Percentiles rank a stretch among this genome's conserved stretches.
phyloP scores from a whole-genome alignment of 2,113 vertebrate genomes.

The Hyla sarda region DNA sequence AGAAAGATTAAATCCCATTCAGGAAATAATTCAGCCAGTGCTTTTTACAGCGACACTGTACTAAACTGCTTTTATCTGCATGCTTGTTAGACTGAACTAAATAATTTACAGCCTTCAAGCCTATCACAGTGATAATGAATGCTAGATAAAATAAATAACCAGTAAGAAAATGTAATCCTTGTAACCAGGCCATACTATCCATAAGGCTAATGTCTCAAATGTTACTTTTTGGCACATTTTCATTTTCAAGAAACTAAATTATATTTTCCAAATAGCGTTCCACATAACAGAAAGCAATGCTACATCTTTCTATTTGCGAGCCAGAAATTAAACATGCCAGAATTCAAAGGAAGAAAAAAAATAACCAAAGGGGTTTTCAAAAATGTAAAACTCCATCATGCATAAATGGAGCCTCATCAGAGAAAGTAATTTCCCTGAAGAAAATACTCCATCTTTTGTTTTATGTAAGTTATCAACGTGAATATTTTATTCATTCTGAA shows the following conservation, averaged over 20 bases:
- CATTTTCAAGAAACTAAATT: slow-evolving; percentile 69
- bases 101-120: slow-evolving; percentile 56
- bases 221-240: slow-evolving; percentile 72
- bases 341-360: slow-evolving; percentile 72
- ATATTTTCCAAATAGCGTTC: slow-evolving; percentile 69
- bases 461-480: slow-evolving; percentile 83
- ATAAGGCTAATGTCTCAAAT: slow-evolving; percentile 67
- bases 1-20: slow-evolving; percentile 23
- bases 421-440: slow-evolving; percentile 82
- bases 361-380: slow-evolving; percentile 82
- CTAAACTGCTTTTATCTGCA: slow-evolving; percentile 46
- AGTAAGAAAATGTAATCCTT: slow-evolving; percentile 50
- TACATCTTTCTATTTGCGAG: slow-evolving; percentile 76
- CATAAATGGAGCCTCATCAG: slow-evolving; percentile 82
- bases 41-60: slow-evolving; percentile 31
- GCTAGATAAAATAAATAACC: slow-evolving; percentile 57
- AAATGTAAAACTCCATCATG: slow-evolving; percentile 85
- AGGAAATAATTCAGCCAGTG: slow-evolving; percentile 26
- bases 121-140: slow-evolving; percentile 40
- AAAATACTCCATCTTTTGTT: slow-evolving; percentile 84
- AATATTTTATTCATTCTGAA: slow-evolving; percentile 80
- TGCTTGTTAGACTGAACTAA: slow-evolving; percentile 56
- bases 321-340: slow-evolving; percentile 75
- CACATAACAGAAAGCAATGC: slow-evolving; percentile 71
- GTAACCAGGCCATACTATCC: slow-evolving; percentile 55